Percentiles rank a stretch among this genome's conserved stretches.
Evolutionary conservation across 2,797 vertebrate species (phyloP).

Genomic region (Rallus crepitans): DNA sequence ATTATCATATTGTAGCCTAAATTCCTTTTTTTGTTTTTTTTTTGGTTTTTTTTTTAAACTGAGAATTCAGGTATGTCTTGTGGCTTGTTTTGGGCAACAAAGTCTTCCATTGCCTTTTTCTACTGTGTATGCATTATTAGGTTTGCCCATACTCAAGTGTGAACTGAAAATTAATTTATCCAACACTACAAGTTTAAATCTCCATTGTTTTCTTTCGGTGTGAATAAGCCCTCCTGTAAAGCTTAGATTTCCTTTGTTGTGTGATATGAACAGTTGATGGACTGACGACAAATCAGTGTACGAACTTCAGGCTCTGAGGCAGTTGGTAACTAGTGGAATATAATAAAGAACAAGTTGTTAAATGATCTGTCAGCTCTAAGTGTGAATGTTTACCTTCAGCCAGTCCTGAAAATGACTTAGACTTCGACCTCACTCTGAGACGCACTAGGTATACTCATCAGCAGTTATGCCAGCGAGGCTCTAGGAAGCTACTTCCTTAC

Average conservation of each 20-base stretch:
- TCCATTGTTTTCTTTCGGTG: background rate
- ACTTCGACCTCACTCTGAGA: background rate
- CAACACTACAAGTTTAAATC: background rate
- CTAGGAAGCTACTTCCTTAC: background rate
- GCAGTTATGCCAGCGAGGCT: background rate
- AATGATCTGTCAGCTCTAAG: background rate
- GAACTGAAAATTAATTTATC: background rate
- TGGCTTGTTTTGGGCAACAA: background rate
- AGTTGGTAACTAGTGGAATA: background rate
- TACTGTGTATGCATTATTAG: background rate
- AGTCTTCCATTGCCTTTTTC: background rate
- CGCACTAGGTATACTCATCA: background rate
- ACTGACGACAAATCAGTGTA: background rate
- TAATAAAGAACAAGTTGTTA: background rate
- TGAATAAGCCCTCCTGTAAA: background rate
- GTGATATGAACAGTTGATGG: accelerated
- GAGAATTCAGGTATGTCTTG: background rate
- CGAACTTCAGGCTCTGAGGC: background rate
- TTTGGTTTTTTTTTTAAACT: too few relatives aligned
- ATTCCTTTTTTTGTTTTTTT: background rate
- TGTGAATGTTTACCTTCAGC: background rate
- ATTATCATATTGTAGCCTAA: background rate
- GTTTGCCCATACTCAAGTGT: background rate
- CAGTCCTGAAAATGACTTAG: background rate
- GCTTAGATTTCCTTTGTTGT: background rate